phyloP scores from a whole-genome alignment of 2,113 vertebrate genomes.

The Callipepla californica region DNA sequence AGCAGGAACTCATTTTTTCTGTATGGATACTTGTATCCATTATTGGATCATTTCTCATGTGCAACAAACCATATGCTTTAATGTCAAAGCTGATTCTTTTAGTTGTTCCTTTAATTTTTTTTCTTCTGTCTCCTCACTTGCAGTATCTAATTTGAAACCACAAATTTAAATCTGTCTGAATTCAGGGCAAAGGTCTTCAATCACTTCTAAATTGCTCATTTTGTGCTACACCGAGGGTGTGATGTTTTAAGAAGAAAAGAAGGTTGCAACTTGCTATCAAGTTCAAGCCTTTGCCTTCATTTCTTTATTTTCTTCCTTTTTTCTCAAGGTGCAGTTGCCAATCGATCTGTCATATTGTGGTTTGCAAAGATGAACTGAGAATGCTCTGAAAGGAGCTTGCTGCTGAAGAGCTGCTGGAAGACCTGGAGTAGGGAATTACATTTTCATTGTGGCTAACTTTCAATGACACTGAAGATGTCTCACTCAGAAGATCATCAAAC shows the following conservation, averaged over 20 bases:
- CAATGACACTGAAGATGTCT: conserved; percentile 51
- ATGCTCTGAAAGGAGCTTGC: conserved; percentile 40
- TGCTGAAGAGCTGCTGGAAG: conserved; percentile 47
- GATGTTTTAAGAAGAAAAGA: conserved; percentile 58
- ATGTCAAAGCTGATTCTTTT: conserved; percentile 46
- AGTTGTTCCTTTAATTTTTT: conserved; percentile 54
- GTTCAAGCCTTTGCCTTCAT: conserved; percentile 31
- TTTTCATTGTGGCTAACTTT: conserved; percentile 63
- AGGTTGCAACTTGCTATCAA: conserved; percentile 49
- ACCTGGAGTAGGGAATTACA: conserved; percentile 53
- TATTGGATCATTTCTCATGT: conserved; percentile 57
- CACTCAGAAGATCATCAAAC: conserved; percentile 57
- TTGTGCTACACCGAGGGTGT: conserved; percentile 46
- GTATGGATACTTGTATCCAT: conserved; percentile 31
- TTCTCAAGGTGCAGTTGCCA: conserved; percentile 13
- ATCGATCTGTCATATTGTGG: conserved; percentile 53
- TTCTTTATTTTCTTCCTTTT: conserved; percentile 3
- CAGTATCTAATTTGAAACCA: conserved; percentile 32
- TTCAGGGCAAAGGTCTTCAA: conserved; percentile 48
- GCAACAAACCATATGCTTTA: conserved; percentile 22
- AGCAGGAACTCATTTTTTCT: conserved; percentile 41
- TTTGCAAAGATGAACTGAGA: conserved; percentile 59
- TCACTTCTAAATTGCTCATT: conserved; percentile 66
- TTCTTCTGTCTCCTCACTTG: conserved; percentile 37
- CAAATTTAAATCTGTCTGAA: conserved; percentile 54